Percentiles rank a stretch among this genome's conserved stretches.
Conservation (phyloP, 2,797 vertebrate species). For the Premnoplex brunnescens region DNA sequence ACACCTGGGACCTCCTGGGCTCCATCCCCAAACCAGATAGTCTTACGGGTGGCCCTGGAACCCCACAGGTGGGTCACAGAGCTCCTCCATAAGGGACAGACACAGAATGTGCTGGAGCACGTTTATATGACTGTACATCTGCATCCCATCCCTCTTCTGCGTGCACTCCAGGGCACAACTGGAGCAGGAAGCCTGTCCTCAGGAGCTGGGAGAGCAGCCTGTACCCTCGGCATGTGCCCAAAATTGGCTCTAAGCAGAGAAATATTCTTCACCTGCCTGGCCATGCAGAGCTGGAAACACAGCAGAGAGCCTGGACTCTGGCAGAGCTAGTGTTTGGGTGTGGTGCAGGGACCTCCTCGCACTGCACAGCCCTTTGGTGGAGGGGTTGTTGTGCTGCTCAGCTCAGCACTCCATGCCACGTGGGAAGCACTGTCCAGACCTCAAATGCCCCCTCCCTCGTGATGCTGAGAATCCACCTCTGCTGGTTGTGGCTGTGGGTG, state of each 20-base stretch:
- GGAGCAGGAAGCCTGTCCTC: not conserved
- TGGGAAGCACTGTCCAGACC: rapidly evolving
- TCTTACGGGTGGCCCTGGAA: not conserved
- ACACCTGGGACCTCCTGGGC: not conserved
- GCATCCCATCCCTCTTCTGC: rapidly evolving
- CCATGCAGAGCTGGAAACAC: not conserved
- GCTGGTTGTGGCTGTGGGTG: not conserved
- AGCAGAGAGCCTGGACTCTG: not conserved
- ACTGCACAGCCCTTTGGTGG: not conserved
- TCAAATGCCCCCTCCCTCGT: rapidly evolving
- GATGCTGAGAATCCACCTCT: not conserved
- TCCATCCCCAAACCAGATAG: not conserved
- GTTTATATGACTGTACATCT: rapidly evolving
- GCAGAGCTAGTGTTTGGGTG: not conserved
- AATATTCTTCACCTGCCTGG: not conserved
- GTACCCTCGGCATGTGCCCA: not conserved
- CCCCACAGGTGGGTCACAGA: not conserved
- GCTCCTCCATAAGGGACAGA: not conserved
- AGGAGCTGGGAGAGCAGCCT: not conserved
- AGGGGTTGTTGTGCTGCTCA: not conserved
- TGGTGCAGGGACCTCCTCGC: not conserved
- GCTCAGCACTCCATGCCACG: rapidly evolving
- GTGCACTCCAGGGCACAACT: not conserved
- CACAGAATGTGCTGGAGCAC: not conserved
- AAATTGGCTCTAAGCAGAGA: not conserved